Conservation (phyloP, 2,888 invertebrate species). For the Agrochola litura region DNA sequence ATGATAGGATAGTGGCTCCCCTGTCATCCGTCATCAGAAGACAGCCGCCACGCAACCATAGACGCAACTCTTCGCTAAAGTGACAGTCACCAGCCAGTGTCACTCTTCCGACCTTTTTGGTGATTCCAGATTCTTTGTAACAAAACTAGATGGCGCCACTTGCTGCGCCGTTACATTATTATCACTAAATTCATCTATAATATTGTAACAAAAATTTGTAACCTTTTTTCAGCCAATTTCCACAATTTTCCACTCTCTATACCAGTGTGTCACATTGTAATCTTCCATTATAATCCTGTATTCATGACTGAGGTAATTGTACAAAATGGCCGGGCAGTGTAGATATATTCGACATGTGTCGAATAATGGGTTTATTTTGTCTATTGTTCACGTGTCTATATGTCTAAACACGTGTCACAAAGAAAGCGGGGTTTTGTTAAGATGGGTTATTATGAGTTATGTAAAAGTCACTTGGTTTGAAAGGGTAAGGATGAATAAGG, state of each 20-base stretch:
- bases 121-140: not conserved
- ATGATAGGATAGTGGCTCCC: not conserved
- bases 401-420: not conserved
- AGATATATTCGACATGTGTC: conserved; percentile 31
- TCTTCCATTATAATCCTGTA: conserved; percentile 16
- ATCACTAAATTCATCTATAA: not conserved
- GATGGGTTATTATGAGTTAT: not conserved
- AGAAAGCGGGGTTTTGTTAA: not conserved
- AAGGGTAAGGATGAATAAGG: not conserved
- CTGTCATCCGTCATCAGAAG: not conserved
- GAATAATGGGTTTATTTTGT: conserved; percentile 31
- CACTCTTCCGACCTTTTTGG: not conserved
- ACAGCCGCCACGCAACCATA: not conserved
- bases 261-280: conserved; percentile 7
- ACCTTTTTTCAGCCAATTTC: not conserved
- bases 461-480: not conserved
- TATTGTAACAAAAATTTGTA: not conserved
- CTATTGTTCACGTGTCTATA: conserved; percentile 14
- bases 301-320: conserved; percentile 61
- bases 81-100: not conserved
- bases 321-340: conserved; percentile 45
- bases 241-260: not conserved
- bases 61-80: not conserved
- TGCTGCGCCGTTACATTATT: too few species aligned
- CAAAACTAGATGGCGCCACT: not conserved